Evolutionary conservation across 2,888 invertebrate genomes (phyloP), one percentile per base, ranked within the genome.

Genomic region (Erpobdella octoculata): DNA sequence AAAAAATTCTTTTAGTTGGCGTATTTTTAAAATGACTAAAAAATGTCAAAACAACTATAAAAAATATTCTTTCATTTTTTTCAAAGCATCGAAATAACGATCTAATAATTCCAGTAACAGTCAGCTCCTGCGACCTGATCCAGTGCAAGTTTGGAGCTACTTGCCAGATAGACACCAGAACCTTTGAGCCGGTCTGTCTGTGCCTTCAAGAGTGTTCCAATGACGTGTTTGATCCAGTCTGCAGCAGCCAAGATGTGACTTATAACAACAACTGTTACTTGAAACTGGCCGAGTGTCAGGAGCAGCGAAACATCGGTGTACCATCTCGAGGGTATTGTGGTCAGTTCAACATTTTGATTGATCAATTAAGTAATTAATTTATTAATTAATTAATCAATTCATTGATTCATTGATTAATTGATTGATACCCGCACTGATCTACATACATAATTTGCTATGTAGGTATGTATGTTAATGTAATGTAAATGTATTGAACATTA

Each of bases 251-350:
- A 15, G 69, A 33, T 2, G 58, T 69, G 6, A 69, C 69, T 12
- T 69, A 53, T 36, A 35, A 53, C 4, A 58, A 31, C 36, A 28
- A 21, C 36, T 69, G 69, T 36, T 35, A 53, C 25, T 21, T 69
- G 18, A 53, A 69, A 46, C 58, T 15, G n/a, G 58, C 25, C 33
- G 58, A 69, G 18, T 69, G 69, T 36, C 69, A 58, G n/a, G 36
- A 69, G 37, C 69, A 69, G 46, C n/a, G 58, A 21, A 8, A 6
- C 33, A 69, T 69, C n/a, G 36, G 35, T 15, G 37, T 69, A 1
- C 31, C 12, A 18, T 31, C 25, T n/a, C 6, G 5, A 9, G 65
- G 65, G 38, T 37, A 65, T n/a, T 65, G 65, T 41, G 6, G 65
- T 65, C 21, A 65, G 65, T 65, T 6, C 25, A n/a, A n/a, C n/a